Conservation (phyloP, 2,113 vertebrate species). For the Phrynocephalus versicolor region DNA sequence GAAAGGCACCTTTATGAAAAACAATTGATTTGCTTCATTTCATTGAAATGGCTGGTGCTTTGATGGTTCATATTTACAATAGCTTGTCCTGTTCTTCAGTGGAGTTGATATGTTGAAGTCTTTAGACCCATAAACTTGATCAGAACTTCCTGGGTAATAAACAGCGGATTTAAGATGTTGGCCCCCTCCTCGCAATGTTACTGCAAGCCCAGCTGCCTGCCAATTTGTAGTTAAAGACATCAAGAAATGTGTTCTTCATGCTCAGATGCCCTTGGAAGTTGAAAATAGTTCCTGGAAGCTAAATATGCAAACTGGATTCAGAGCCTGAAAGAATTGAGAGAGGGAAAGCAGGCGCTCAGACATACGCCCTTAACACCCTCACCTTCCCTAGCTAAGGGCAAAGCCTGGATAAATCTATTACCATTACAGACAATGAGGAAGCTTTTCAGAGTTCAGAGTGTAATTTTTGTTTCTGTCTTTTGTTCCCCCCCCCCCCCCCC, state of each 20-base stretch:
- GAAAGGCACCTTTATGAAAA: conserved; percentile 82
- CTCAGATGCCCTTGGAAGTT: conserved; percentile 68
- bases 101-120: conserved; percentile 78
- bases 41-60: conserved; percentile 84
- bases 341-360: not conserved
- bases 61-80: conserved; percentile 84
- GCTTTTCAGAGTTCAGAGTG: conserved; percentile 41
- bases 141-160: conserved; percentile 80
- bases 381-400: conserved; percentile 66
- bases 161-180: conserved; percentile 71
- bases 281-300: conserved; percentile 76
- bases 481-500: not conserved
- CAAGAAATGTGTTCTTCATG: conserved; percentile 78
- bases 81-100: conserved; percentile 75
- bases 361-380: conserved; percentile 53
- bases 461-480: conserved; percentile 24
- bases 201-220: conserved; percentile 70
- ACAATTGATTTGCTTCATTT: conserved; percentile 84
- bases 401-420: conserved; percentile 34
- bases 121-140: conserved; percentile 82
- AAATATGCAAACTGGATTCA: conserved; percentile 74
- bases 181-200: conserved; percentile 49
- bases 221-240: conserved; percentile 80
- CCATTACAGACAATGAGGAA: not conserved
- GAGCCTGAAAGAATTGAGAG: conserved; percentile 71